Evolutionary conservation across 2,113 vertebrate genomes (phyloP).

Genomic region (Phrynosoma blainvillii): DNA sequence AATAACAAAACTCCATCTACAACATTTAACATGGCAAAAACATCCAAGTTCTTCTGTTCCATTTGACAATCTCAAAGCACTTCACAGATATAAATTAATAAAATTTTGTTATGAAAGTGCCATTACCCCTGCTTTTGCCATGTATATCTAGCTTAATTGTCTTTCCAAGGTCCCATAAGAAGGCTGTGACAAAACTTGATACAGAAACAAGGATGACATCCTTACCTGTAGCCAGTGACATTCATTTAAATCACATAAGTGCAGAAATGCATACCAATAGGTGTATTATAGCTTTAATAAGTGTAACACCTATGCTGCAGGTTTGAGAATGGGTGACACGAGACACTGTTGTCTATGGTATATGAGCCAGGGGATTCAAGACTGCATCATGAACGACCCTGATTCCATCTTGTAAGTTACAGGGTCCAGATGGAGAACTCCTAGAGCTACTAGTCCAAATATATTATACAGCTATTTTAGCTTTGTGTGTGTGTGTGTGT

Average conservation of each 20-base stretch:
- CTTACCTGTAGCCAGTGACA: slow-evolving; percentile 12
- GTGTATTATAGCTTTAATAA: not conserved
- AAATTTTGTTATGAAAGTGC: slow-evolving; percentile 49
- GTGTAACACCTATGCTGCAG: not conserved
- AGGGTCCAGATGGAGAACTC: not conserved
- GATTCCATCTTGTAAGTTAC: not conserved
- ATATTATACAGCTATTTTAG: not conserved
- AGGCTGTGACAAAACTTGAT: slow-evolving; percentile 53
- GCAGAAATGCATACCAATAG: not conserved
- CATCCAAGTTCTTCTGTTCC: slow-evolving; percentile 39
- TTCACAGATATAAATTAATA: slow-evolving; percentile 57
- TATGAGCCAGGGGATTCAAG: not conserved
- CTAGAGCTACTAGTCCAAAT: not conserved
- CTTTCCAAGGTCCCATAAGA: slow-evolving; percentile 48
- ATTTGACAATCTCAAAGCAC: slow-evolving; percentile 42
- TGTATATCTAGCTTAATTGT: slow-evolving; percentile 61
- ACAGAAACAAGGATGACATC: slow-evolving; percentile 36
- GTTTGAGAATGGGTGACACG: not conserved
- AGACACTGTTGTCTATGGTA: not conserved
- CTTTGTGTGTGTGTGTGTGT: no score
- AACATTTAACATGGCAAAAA: slow-evolving; percentile 41
- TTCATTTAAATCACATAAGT: slow-evolving; percentile 16
- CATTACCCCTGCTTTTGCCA: slow-evolving; percentile 55
- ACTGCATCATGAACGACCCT: not conserved
- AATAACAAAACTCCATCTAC: not conserved